phyloP scores from a whole-genome alignment of 2,113 vertebrate genomes.

The Cynoglossus semilaevis region DNA sequence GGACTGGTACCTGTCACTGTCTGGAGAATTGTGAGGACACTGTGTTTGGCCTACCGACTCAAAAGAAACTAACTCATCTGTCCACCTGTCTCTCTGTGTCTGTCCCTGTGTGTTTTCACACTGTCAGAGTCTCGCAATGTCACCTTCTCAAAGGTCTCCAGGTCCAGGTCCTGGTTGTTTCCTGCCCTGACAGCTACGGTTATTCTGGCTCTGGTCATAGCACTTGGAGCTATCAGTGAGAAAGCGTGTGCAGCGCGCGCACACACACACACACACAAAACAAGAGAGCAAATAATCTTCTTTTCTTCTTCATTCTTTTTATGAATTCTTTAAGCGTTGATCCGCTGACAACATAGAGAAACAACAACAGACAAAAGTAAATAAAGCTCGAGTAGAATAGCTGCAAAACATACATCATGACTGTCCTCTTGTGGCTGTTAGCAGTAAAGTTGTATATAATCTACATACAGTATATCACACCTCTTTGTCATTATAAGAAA shows the following conservation, averaged over 20 bases:
- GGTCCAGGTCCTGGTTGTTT: slow-evolving; percentile 43
- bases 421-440: too few relatives aligned
- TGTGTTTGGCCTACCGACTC: background rate
- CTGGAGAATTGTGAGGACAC: background rate
- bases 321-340: too few relatives aligned
- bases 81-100: background rate
- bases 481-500: too few relatives aligned
- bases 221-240: slow-evolving; percentile 61
- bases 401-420: too few relatives aligned
- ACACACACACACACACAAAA: slow-evolving; percentile 18
- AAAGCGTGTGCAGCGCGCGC: too few relatives aligned
- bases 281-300: too few relatives aligned
- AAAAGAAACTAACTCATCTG: background rate
- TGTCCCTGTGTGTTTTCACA: background rate
- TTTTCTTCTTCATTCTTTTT: too few relatives aligned
- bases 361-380: too few relatives aligned
- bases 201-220: slow-evolving; percentile 63
- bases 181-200: slow-evolving; percentile 32
- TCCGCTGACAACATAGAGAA: too few relatives aligned
- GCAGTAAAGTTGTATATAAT: too few relatives aligned
- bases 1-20: slow-evolving; percentile 32
- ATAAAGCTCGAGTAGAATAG: too few relatives aligned
- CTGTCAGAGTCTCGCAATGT: slow-evolving; percentile 27
- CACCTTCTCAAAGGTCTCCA: slow-evolving; percentile 18
- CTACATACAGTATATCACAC: too few relatives aligned